A percentile compares a stretch with the other conserved stretches of the same genome.
phyloP scores from a whole-genome alignment of 2,113 vertebrate species.

The Alouatta palliata region DNA sequence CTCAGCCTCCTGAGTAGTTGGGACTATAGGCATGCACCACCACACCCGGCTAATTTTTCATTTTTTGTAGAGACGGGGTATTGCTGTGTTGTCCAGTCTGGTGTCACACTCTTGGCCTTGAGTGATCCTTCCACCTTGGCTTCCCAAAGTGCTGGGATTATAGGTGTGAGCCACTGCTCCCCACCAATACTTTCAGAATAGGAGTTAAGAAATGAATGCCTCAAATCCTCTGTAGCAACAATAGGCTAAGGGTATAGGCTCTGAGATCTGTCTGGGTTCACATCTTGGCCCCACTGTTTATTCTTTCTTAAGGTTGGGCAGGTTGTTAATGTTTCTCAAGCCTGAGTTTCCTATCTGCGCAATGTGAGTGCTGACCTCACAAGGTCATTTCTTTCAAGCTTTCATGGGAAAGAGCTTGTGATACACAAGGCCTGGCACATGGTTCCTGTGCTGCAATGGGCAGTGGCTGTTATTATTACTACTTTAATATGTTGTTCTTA shows the following conservation, averaged over 20 bases:
- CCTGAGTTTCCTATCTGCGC: not conserved
- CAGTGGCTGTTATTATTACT: not conserved
- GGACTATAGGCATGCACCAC: too few relatives aligned
- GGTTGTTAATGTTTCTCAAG: not conserved
- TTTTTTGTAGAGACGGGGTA: too few relatives aligned
- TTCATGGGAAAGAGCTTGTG: not conserved
- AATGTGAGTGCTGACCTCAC: not conserved
- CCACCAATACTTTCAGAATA: not conserved
- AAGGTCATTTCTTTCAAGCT: not conserved
- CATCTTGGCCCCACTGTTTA: not conserved
- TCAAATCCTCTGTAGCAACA: not conserved
- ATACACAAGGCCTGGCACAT: not conserved
- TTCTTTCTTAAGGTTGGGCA: not conserved
- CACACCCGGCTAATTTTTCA: too few relatives aligned
- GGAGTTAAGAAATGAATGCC: not conserved
- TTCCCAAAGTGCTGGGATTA: too few relatives aligned
- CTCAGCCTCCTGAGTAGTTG: too few relatives aligned
- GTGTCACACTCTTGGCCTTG: too few relatives aligned
- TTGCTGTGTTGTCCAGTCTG: too few relatives aligned
- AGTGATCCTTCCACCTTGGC: too few relatives aligned
- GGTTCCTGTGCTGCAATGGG: not conserved
- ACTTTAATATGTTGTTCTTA: not conserved
- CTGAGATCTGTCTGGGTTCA: not conserved
- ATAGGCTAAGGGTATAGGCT: not conserved
- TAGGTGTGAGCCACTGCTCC: too few relatives aligned